phyloP scores from a whole-genome alignment of 2,113 vertebrate genomes.

The Struthidea cinerea region DNA sequence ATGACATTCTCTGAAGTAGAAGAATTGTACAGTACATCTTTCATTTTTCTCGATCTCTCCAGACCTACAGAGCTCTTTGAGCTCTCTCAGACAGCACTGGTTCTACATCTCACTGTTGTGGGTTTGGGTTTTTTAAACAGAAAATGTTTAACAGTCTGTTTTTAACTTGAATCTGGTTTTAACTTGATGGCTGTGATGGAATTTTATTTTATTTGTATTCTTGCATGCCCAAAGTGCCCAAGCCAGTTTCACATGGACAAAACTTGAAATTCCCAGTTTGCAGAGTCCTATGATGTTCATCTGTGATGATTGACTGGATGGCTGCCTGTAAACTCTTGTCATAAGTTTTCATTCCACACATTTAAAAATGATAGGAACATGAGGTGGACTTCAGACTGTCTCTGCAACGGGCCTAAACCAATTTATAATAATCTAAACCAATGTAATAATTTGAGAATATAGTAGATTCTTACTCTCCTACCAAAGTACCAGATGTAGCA shows the following conservation, averaged over 20 bases:
- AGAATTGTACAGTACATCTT: background rate
- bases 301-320: background rate
- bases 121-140: background rate
- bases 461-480: background rate
- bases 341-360: background rate
- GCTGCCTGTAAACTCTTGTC: background rate
- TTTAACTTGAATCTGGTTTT: background rate
- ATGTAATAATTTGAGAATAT: background rate
- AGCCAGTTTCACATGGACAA: background rate
- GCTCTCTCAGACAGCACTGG: background rate
- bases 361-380: background rate
- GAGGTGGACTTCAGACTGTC: background rate
- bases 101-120: background rate
- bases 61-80: background rate
- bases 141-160: background rate
- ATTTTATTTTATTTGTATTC: background rate
- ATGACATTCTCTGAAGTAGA: background rate
- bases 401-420: background rate
- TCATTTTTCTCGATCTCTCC: background rate
- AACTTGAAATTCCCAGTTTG: background rate
- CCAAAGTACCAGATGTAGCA: background rate
- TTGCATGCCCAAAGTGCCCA: background rate
- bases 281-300: background rate
- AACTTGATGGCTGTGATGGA: background rate
- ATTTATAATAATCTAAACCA: background rate